These are phyloP conservation scores for Daphoenositta chrysoptera DNA, from an alignment of 2,113 vertebrate genomes.

Conservation along the genomic window DNA sequence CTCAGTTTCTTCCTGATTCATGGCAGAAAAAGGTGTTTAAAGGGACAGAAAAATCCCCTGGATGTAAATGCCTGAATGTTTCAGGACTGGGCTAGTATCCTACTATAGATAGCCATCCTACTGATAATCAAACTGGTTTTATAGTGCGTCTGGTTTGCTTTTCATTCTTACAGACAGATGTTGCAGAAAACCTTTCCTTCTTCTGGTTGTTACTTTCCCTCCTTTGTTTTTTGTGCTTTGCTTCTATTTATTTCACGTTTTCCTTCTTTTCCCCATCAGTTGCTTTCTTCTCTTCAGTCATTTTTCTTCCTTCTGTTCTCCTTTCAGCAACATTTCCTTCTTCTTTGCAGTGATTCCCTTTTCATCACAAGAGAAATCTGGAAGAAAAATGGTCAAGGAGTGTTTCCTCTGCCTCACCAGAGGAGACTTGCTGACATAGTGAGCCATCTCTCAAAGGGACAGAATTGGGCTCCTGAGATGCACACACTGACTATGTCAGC, in stretches of 20 bases:
- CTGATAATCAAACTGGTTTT: not conserved
- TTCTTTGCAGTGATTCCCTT: not conserved
- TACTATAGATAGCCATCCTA: not conserved
- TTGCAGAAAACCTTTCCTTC: not conserved
- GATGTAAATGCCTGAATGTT: not conserved
- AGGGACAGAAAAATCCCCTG: not conserved
- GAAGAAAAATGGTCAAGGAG: not conserved
- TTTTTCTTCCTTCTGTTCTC: slow-evolving; percentile 5
- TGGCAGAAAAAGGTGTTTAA: not conserved
- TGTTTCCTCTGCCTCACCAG: not conserved
- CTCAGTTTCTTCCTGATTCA: not conserved
- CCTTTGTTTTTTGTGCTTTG: not conserved
- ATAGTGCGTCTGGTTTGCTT: not conserved
- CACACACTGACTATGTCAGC: not conserved
- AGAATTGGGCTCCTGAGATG: not conserved
- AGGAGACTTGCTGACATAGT: not conserved
- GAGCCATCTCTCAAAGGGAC: not conserved
- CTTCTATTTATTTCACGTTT: not conserved
- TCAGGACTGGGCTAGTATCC: not conserved
- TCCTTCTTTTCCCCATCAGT: not conserved
- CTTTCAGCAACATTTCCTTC: not conserved
- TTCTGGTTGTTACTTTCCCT: not conserved
- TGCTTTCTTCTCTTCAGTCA: not conserved
- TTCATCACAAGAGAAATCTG: not conserved
- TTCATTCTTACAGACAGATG: not conserved